Evolutionary conservation across 1,140 invertebrate genomes (phyloP).

Genomic region (Drosophila santomea): DNA sequence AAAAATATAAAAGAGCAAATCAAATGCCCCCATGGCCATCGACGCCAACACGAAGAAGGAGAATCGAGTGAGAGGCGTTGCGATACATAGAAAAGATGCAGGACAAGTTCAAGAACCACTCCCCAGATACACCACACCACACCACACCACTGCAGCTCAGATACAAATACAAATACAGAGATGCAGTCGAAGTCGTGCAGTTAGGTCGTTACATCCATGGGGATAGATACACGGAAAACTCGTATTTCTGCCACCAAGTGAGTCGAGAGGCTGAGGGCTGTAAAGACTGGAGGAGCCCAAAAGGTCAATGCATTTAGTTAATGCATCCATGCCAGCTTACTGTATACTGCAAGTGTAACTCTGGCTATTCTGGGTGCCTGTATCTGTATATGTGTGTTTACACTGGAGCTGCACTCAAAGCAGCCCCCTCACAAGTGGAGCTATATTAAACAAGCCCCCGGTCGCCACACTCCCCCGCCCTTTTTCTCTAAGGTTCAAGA

Average conservation of each 20-base stretch:
- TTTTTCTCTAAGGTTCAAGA: constrained; percentile 67
- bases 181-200: constrained; percentile 44
- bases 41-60: constrained; percentile 53
- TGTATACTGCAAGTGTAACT: constrained; percentile 15
- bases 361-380: constrained; percentile 8
- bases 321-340: constrained; percentile 50
- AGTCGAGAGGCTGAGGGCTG: constrained; percentile 40
- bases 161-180: constrained; percentile 31
- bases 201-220: constrained; percentile 54
- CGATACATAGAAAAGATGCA: constrained; percentile 76
- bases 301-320: constrained; percentile 83
- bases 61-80: constrained; percentile 18
- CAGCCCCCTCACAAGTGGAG: constrained; percentile 68
- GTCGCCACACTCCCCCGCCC: constrained; percentile 20
- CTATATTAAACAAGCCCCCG: constrained; percentile 55
- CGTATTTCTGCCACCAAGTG: constrained; percentile 75
- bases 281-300: constrained; percentile 38
- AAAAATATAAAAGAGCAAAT: constrained; percentile 78
- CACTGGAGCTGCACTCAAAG: constrained; percentile 41
- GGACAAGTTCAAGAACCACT: constrained; percentile 80
- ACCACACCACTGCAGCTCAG: constrained; percentile 22
- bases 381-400: constrained; percentile 31
- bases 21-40: constrained; percentile 68
- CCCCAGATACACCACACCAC: constrained; percentile 27
- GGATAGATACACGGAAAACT: constrained; percentile 80